These are phyloP conservation scores for Calycopis cecrops DNA, from an alignment of 1,140 invertebrate species.

Conservation along the genomic window DNA sequence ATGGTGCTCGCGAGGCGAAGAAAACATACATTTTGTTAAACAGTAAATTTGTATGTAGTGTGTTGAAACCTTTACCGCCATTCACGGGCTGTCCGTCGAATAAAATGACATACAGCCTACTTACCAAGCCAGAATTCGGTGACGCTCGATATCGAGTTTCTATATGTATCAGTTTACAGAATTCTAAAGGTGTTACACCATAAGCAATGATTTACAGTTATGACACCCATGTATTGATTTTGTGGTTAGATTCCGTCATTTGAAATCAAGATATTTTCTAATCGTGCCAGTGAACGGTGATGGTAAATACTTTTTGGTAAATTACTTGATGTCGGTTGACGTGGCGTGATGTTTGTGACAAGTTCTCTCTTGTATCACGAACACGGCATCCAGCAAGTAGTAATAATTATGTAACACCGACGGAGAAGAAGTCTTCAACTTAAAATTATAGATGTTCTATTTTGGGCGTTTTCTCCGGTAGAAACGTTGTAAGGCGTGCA, in stretches of 20 bases:
- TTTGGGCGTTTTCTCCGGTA: too few relatives aligned
- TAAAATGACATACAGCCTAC: conserved; percentile 28
- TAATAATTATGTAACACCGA: too few relatives aligned
- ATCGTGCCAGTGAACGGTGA: not conserved
- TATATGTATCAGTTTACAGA: conserved; percentile 34
- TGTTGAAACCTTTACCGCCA: not conserved
- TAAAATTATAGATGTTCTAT: too few relatives aligned
- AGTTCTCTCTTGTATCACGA: too few relatives aligned
- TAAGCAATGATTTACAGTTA: conserved; percentile 32
- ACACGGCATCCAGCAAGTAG: too few relatives aligned
- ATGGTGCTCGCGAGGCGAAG: too few relatives aligned
- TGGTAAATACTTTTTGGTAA: conserved; percentile 5
- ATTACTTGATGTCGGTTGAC: not conserved
- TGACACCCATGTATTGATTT: conserved; percentile 38
- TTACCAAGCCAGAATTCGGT: conserved; percentile 29
- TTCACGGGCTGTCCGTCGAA: conserved; percentile 1
- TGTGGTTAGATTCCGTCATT: conserved; percentile 33
- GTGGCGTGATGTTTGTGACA: too few relatives aligned
- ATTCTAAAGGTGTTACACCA: conserved; percentile 41
- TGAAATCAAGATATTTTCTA: conserved; percentile 7
- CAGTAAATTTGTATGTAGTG: not conserved
- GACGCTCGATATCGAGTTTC: conserved; percentile 34
- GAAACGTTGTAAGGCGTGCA: too few relatives aligned
- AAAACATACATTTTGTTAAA: too few relatives aligned
- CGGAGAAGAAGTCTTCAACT: too few relatives aligned